phyloP scores from a whole-genome alignment of 2,113 vertebrate genomes.

The Martes martes region DNA sequence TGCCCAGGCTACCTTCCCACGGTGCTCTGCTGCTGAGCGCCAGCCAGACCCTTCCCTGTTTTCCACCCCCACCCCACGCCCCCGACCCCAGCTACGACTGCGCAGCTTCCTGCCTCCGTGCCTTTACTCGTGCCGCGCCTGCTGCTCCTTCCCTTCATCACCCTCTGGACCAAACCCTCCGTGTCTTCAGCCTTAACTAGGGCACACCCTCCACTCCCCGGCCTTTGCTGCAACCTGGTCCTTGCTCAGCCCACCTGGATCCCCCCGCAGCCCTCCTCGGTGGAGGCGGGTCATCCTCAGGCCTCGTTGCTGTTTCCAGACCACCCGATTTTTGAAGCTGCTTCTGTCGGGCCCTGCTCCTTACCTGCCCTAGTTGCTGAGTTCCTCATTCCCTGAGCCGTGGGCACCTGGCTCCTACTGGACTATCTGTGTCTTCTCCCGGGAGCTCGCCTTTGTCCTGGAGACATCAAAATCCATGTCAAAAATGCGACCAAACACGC shows the following conservation, averaged over 20 bases:
- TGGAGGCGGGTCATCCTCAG: not conserved
- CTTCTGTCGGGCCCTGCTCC: not conserved
- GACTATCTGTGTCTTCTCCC: not conserved
- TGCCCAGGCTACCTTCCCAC: not conserved
- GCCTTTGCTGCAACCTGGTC: too few species aligned
- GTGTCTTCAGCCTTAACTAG: not conserved
- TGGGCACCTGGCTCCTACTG: not conserved
- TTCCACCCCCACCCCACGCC: not conserved
- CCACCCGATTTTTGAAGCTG: not conserved
- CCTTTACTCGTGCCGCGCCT: not conserved
- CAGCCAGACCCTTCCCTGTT: not conserved
- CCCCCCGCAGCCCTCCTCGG: not conserved
- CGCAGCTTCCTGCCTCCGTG: fast-evolving
- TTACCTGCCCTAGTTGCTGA: not conserved
- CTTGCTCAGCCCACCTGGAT: not conserved
- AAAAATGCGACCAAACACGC: not conserved
- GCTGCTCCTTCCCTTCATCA: not conserved
- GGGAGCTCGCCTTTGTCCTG: too few species aligned
- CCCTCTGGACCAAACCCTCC: not conserved
- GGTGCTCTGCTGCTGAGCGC: not conserved
- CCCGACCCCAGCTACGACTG: too few species aligned
- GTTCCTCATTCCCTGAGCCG: not conserved
- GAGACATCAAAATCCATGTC: not conserved
- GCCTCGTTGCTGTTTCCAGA: not conserved
- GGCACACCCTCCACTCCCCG: not conserved